These are phyloP conservation scores for Sorex maritimensis DNA, from an alignment of 2,797 vertebrate species.

Conservation along the genomic window DNA sequence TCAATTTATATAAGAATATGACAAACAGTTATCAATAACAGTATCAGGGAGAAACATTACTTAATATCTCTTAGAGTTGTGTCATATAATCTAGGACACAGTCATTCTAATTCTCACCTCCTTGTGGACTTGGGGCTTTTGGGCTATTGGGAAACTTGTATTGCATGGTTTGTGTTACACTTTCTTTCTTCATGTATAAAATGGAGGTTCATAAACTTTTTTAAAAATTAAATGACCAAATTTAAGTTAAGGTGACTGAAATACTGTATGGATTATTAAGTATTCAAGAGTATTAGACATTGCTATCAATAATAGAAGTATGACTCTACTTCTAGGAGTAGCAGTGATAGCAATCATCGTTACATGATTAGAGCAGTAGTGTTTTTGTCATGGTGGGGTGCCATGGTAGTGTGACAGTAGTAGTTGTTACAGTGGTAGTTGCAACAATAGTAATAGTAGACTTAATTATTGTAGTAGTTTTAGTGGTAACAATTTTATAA, in stretches of 20 bases:
- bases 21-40: too few relatives aligned
- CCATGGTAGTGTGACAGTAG: background rate
- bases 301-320: too few relatives aligned
- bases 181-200: background rate
- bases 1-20: background rate
- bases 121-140: background rate
- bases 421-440: too few relatives aligned
- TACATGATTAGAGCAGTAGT: background rate
- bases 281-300: background rate
- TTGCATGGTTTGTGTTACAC: background rate
- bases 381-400: fast-evolving
- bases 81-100: fast-evolving
- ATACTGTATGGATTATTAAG: background rate
- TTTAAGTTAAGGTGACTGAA: too few relatives aligned
- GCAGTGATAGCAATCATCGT: fast-evolving
- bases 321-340: too few relatives aligned
- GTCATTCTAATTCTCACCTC: background rate
- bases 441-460: fast-evolving
- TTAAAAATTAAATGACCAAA: background rate
- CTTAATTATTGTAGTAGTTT: too few relatives aligned
- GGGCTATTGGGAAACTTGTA: background rate
- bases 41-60: background rate
- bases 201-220: background rate
- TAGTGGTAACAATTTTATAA: too few relatives aligned
- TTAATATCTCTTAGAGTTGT: background rate